Evolutionary conservation across 2,113 vertebrate species (phyloP).

Genomic region (Chitala chitala): DNA sequence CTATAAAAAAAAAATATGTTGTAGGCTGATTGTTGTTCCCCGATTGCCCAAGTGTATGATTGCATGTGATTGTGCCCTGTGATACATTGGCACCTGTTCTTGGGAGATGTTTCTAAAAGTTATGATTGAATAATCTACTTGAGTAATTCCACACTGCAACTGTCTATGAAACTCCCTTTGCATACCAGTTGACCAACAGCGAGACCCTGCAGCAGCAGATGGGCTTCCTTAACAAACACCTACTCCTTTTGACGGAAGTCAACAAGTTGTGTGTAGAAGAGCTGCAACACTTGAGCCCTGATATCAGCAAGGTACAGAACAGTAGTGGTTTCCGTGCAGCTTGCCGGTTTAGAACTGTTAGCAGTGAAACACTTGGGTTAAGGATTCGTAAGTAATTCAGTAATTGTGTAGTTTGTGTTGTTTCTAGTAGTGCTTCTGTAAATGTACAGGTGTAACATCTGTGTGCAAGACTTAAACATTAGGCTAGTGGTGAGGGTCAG

Average conservation of each 20-base stretch:
- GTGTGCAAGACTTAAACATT: background rate
- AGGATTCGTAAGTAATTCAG: background rate
- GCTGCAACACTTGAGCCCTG: slow-evolving; percentile 65
- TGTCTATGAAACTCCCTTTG: too few species aligned
- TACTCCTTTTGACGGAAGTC: slow-evolving; percentile 83
- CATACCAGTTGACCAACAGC: slow-evolving; percentile 75
- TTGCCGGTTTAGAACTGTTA: background rate
- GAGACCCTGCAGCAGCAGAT: slow-evolving; percentile 87
- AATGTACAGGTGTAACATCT: too few species aligned
- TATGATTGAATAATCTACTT: too few species aligned
- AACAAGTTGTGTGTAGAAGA: slow-evolving; percentile 76
- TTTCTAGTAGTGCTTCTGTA: background rate
- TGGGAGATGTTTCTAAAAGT: too few species aligned
- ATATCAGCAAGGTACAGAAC: slow-evolving; percentile 66
- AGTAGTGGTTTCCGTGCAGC: background rate
- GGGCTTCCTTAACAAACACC: slow-evolving; percentile 86
- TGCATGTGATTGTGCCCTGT: too few species aligned
- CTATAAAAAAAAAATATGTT: too few species aligned
- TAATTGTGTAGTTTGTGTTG: too few species aligned
- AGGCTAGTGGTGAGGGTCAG: too few species aligned
- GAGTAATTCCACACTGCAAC: too few species aligned
- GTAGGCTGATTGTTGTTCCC: too few species aligned
- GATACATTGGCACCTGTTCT: too few species aligned
- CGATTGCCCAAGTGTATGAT: too few species aligned
- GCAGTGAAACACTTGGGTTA: background rate